Evolutionary conservation across 2,113 vertebrate genomes (phyloP), one percentile per base, ranked within the genome.

Genomic region (Noturus placidus): DNA sequence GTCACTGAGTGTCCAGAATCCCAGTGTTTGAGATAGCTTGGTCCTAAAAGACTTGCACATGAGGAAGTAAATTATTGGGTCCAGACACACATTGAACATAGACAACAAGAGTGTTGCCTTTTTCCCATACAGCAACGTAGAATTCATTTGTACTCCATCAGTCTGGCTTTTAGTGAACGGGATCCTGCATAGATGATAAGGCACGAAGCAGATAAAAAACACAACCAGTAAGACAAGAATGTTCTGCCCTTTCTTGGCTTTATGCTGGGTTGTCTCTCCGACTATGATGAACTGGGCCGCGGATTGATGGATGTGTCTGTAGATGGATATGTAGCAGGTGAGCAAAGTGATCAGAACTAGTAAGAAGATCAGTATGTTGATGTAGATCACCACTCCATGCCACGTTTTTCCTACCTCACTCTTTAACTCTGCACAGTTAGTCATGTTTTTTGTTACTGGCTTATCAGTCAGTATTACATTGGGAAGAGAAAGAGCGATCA

Each of bases 51-150:
- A 69, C 46, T 67, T 67, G 79, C 95, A 96, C 89, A 96, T 90
- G 85, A 95, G 94, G 25, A 96, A 91, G 1, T 96, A 96, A 87
- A 96, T 96, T 1, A 96, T 92, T 0, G 96, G 96, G 86, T 96
- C 96, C 84, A 96, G 90, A 30, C 94, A 96, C 6, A 94, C 91
- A 35, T 96, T 96, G 0, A 94, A 93, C 70, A 94, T 91, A 0
- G 93, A 94, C 35, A 96, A 67, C 93, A 95, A 95, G 50, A 95
- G 90, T 2, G 95, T 94, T 33, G 92, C 92, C 89, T 96, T 67
- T 57, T 88, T 88, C 25, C 82, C 81, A 8, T 20, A n/a, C 22
- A n/a, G 13, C 59, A 88, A 4, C 2, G 52, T 15, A 27, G 7
- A 27, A 4, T 42, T 5, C 13, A 67, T 92, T 67, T 95, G 94